These are phyloP conservation scores for Cnemophilus loriae DNA, from an alignment of 2,113 vertebrate genomes.

Conservation along the genomic window DNA sequence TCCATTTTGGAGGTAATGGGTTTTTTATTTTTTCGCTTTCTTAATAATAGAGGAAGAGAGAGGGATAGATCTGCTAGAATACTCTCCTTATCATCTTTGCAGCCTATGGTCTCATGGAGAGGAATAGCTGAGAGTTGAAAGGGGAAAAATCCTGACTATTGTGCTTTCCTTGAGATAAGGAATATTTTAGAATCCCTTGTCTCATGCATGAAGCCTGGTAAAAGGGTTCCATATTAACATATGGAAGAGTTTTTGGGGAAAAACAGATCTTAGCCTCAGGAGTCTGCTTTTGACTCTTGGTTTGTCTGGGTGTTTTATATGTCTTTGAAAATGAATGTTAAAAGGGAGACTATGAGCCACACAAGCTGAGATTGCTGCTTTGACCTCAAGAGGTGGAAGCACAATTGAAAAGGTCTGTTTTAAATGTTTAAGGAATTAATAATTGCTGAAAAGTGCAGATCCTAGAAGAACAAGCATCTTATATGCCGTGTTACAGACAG, in stretches of 20 bases:
- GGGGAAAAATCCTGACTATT: constrained; percentile 43
- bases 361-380: background rate
- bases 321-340: constrained; percentile 24
- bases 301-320: background rate
- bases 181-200: constrained; percentile 41
- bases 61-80: constrained; percentile 15
- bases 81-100: background rate
- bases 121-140: constrained; percentile 33
- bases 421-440: constrained; percentile 56
- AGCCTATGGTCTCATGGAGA: constrained; percentile 6
- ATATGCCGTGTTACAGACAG: background rate
- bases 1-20: constrained; percentile 25
- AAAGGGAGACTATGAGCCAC: background rate
- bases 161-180: constrained; percentile 44
- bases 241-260: constrained; percentile 5
- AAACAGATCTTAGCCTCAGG: constrained; percentile 12
- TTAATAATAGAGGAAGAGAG: constrained; percentile 39
- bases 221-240: constrained; percentile 34
- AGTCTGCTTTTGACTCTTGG: constrained; percentile 34
- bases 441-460: constrained; percentile 46
- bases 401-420: constrained; percentile 39
- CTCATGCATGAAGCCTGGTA: constrained; percentile 10
- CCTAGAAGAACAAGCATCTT: constrained; percentile 22
- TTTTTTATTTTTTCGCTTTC: background rate
- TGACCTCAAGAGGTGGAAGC: constrained; percentile 37